Conservation (phyloP, 2,113 vertebrate genomes). For the Sitta europaea region DNA sequence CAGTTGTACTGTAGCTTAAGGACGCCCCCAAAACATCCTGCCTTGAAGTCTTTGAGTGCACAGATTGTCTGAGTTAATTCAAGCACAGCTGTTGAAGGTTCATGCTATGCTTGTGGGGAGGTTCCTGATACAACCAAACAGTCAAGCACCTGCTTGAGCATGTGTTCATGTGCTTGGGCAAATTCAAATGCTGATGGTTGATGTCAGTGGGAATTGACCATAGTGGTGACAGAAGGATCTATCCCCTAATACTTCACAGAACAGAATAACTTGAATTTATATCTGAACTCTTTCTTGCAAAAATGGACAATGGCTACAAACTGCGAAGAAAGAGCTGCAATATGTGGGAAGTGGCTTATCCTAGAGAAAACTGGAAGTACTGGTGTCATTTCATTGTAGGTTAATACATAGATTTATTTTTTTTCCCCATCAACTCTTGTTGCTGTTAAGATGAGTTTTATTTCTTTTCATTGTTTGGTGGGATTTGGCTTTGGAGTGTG, state of each 20-base stretch:
- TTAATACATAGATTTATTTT: background rate
- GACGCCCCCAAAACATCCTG: background rate
- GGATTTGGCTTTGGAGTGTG: slow-evolving; percentile 36
- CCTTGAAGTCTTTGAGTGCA: background rate
- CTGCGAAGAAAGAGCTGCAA: background rate
- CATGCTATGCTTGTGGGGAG: background rate
- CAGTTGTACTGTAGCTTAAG: background rate
- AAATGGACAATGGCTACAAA: background rate
- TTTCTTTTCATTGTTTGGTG: slow-evolving; percentile 14
- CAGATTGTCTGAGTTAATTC: background rate
- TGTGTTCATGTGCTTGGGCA: background rate
- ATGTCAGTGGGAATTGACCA: background rate
- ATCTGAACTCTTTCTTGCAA: background rate
- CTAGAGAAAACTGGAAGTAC: slow-evolving; percentile 13
- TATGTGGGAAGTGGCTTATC: background rate
- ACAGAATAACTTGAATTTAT: background rate
- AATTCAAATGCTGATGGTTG: background rate
- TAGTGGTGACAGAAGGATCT: background rate
- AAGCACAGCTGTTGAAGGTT: background rate
- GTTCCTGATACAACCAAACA: background rate
- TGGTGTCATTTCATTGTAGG: background rate
- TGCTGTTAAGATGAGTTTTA: slow-evolving; percentile 38
- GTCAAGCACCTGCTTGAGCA: background rate
- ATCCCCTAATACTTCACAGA: background rate
- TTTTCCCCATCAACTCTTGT: background rate